These are phyloP conservation scores for Dinothrombium tinctorium DNA, from an alignment of 1,140 invertebrate species.

Conservation along the genomic window DNA sequence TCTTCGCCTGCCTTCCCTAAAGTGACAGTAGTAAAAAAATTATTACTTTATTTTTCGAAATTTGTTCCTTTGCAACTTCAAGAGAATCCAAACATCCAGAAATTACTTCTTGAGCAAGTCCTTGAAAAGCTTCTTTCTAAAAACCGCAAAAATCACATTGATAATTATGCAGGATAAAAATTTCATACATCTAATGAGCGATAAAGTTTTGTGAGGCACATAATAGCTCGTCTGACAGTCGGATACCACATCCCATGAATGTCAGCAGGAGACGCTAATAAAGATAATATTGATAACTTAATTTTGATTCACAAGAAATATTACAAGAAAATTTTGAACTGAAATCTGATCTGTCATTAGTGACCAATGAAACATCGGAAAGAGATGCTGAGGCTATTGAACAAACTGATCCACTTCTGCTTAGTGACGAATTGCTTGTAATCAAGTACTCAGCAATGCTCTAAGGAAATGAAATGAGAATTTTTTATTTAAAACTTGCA, in stretches of 20 bases:
- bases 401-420: constrained; percentile 13
- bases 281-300: neutral
- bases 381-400: constrained; percentile 12
- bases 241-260: constrained; percentile 99
- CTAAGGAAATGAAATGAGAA: too few relatives aligned
- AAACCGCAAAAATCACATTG: too few relatives aligned
- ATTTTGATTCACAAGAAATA: too few relatives aligned
- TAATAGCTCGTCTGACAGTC: constrained; percentile 71
- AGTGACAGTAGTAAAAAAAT: too few relatives aligned
- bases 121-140: constrained; percentile 83
- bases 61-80: constrained; percentile 35
- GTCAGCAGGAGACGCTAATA: constrained; percentile 54
- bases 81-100: constrained; percentile 74
- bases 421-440: neutral
- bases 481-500: too few relatives aligned
- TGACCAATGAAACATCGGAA: constrained; percentile 9
- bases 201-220: constrained; percentile 82
- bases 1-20: too few relatives aligned
- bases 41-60: constrained; percentile 23
- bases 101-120: constrained; percentile 81
- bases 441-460: constrained; percentile 14
- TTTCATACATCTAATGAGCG: constrained; percentile 85
- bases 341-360: neutral
- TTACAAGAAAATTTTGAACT: neutral
- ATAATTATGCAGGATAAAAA: too few relatives aligned